Evolutionary conservation across 2,888 invertebrate species (phyloP).

Genomic region (Ophraella communa): DNA sequence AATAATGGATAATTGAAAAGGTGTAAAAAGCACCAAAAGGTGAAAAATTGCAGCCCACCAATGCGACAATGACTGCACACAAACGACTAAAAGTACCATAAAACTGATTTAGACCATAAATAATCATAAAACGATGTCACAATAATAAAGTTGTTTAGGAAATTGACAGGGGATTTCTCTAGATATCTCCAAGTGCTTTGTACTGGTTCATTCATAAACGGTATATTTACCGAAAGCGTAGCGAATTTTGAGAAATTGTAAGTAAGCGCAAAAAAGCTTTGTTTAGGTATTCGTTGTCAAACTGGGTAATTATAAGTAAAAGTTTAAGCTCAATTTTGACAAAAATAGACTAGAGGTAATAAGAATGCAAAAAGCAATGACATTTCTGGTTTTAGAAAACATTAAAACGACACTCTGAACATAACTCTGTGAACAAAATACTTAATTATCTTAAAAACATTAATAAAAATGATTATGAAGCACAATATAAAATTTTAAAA

Average conservation of each 20-base stretch:
- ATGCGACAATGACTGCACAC: too few species aligned
- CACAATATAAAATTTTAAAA: too few species aligned
- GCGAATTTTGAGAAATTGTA: not conserved
- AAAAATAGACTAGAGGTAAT: too few species aligned
- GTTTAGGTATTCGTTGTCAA: not conserved
- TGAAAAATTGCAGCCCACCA: slow-evolving; percentile 7
- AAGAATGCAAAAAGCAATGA: too few species aligned
- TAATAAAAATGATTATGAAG: too few species aligned
- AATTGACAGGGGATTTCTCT: not conserved
- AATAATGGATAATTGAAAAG: slow-evolving; percentile 4
- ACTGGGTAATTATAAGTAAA: not conserved
- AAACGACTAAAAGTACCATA: slow-evolving; percentile 15
- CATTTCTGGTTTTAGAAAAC: too few species aligned
- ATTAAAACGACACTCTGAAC: too few species aligned
- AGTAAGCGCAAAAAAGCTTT: not conserved
- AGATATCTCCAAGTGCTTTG: not conserved
- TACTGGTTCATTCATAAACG: slow-evolving; percentile 3
- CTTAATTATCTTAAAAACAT: too few species aligned
- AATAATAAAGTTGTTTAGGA: slow-evolving; percentile 4
- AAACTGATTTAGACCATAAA: slow-evolving; percentile 8
- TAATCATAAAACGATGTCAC: slow-evolving; percentile 6
- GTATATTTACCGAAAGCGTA: slow-evolving; percentile 7
- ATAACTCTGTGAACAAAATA: too few species aligned
- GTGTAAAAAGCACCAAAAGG: slow-evolving; percentile 2
- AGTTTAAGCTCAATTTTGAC: too few species aligned